A percentile compares a stretch with the other conserved stretches of the same genome.
phyloP scores from a whole-genome alignment of 2,797 vertebrate genomes.

The Acipenser ruthenus region DNA sequence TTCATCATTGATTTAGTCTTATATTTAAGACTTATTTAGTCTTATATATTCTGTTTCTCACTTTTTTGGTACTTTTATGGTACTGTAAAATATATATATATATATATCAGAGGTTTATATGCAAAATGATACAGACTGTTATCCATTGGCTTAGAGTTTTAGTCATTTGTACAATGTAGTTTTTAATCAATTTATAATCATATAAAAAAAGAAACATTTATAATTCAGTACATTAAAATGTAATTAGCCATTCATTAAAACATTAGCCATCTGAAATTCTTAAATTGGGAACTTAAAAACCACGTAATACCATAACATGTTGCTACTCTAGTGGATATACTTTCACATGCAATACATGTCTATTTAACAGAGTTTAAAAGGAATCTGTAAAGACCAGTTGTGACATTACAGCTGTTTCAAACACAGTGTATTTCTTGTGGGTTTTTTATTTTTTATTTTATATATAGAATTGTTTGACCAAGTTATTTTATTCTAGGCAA shows the following conservation, averaged over 20 bases:
- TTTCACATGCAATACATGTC: not conserved
- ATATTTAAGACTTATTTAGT: too few relatives aligned
- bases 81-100: conserved; percentile 22
- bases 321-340: not conserved
- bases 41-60: too few relatives aligned
- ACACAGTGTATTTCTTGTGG: conserved; percentile 13
- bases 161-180: too few relatives aligned
- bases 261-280: too few relatives aligned
- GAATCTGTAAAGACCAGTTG: conserved; percentile 4
- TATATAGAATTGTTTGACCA: conserved; percentile 24
- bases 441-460: conserved; percentile 22
- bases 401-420: conserved; percentile 7
- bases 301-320: not conserved
- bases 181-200: too few relatives aligned
- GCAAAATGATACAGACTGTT: too few relatives aligned
- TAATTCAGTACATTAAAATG: too few relatives aligned
- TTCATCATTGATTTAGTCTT: too few relatives aligned
- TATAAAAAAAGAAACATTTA: too few relatives aligned
- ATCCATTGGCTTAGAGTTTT: too few relatives aligned
- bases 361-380: not conserved
- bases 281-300: not conserved
- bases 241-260: too few relatives aligned
- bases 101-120: too few relatives aligned
- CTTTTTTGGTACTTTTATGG: conserved; percentile 11
- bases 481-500: conserved; percentile 8